These are phyloP conservation scores for Augochlora pura DNA, from an alignment of 1,140 invertebrate genomes.

Conservation along the genomic window DNA sequence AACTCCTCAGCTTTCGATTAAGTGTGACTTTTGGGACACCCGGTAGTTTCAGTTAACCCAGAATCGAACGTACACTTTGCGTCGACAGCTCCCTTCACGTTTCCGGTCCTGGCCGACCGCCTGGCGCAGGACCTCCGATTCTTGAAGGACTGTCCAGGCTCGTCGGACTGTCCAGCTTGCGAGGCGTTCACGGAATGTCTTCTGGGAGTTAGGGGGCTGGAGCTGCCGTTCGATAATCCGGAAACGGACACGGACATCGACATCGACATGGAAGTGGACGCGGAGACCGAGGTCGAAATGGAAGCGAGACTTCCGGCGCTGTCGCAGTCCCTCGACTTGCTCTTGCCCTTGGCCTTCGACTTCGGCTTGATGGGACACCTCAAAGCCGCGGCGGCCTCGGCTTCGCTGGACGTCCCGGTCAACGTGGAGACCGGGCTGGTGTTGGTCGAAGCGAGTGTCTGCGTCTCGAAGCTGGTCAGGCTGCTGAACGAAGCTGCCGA, in stretches of 20 bases:
- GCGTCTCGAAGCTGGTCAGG: conserved; percentile 88
- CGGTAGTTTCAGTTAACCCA: no score
- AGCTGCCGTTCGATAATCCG: conserved; percentile 88
- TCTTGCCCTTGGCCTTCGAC: conserved; percentile 69
- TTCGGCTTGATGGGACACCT: conserved; percentile 81
- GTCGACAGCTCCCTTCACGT: conserved; percentile 82
- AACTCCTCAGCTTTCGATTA: no score
- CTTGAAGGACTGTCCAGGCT: conserved; percentile 84
- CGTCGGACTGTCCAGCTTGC: conserved; percentile 83
- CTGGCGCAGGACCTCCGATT: conserved; percentile 86
- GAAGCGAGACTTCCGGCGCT: conserved; percentile 79
- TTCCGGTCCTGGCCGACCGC: conserved; percentile 87
- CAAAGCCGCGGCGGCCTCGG: conserved; percentile 80
- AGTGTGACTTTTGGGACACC: no score
- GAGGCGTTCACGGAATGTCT: conserved; percentile 90
- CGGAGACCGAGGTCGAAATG: conserved; percentile 86
- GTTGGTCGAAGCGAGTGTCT: conserved; percentile 87
- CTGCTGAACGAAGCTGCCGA: conserved; percentile 85
- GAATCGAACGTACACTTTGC: conserved; percentile 75
- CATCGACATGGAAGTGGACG: conserved; percentile 90
- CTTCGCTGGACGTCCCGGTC: conserved; percentile 87
- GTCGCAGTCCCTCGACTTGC: conserved; percentile 74
- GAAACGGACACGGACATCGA: conserved; percentile 88
- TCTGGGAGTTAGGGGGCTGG: conserved; percentile 87
- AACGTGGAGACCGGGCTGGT: conserved; percentile 93